Evolutionary conservation across 2,113 vertebrate species (phyloP).

Genomic region (Agapornis roseicollis): DNA sequence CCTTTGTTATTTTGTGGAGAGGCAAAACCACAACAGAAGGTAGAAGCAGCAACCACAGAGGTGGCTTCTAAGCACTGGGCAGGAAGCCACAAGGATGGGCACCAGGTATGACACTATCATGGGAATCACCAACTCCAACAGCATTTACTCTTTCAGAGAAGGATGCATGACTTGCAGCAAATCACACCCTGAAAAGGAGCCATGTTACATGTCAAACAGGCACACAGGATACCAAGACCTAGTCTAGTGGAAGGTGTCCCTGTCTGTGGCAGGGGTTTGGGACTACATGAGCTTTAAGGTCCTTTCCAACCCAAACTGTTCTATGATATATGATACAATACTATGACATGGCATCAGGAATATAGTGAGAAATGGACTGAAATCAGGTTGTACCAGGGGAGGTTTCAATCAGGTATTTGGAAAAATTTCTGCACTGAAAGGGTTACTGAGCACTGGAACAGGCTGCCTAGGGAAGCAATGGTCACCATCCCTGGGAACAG

Average conservation of each 20-base stretch:
- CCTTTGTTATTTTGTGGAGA: background rate
- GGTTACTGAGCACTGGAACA: background rate
- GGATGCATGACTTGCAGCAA: background rate
- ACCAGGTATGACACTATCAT: background rate
- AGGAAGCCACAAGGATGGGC: background rate
- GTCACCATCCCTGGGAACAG: background rate
- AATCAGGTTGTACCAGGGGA: background rate
- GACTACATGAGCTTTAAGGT: background rate
- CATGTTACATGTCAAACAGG: too few relatives aligned
- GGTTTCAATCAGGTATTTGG: background rate
- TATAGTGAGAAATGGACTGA: background rate
- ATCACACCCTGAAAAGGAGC: background rate
- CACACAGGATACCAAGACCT: rapidly evolving
- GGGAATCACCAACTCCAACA: background rate
- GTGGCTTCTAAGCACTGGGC: background rate
- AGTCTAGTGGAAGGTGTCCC: background rate
- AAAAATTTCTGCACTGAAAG: background rate
- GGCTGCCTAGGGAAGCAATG: background rate
- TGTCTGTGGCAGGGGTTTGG: background rate
- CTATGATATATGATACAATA: background rate
- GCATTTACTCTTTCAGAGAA: background rate
- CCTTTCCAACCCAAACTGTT: background rate
- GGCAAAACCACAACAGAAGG: background rate
- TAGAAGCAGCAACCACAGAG: background rate
- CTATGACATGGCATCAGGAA: background rate